Evolutionary conservation across 2,888 invertebrate species (phyloP).

Genomic region (Tetropium fuscum): DNA sequence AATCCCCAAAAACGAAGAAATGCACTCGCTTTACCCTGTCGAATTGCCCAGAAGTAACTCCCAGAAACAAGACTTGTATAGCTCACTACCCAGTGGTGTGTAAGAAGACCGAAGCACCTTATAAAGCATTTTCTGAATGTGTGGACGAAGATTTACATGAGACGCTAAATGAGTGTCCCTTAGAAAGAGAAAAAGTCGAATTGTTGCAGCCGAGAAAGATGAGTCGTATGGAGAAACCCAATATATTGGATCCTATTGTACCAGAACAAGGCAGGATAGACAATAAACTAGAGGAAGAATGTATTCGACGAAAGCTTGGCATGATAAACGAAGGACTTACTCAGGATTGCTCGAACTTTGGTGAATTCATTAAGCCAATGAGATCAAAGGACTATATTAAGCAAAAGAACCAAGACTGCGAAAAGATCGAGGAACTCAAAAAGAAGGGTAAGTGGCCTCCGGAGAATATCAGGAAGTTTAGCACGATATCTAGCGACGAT

Average conservation of each 20-base stretch:
- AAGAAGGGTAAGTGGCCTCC: slow-evolving; percentile 39
- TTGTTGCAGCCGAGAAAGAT: slow-evolving; percentile 50
- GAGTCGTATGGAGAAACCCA: slow-evolving; percentile 20
- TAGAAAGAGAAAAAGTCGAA: slow-evolving; percentile 36
- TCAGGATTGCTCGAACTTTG: slow-evolving; percentile 46
- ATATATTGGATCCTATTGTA: slow-evolving; percentile 37
- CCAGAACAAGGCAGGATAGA: slow-evolving; percentile 47
- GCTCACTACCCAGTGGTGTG: slow-evolving; percentile 3
- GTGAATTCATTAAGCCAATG: slow-evolving; percentile 40
- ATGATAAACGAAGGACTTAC: slow-evolving; percentile 43
- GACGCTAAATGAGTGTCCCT: slow-evolving; percentile 48
- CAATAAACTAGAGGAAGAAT: slow-evolving; percentile 46
- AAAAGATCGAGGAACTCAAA: slow-evolving; percentile 37
- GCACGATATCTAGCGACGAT: neutral
- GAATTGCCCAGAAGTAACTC: slow-evolving; percentile 24
- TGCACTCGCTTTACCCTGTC: slow-evolving; percentile 21
- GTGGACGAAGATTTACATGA: slow-evolving; percentile 46
- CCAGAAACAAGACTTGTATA: neutral
- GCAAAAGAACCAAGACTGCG: slow-evolving; percentile 35
- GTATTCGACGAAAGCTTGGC: slow-evolving; percentile 45
- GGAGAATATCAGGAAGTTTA: slow-evolving; percentile 7
- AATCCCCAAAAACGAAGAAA: slow-evolving; percentile 22
- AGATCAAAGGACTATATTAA: slow-evolving; percentile 38
- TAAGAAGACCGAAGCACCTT: slow-evolving; percentile 37
- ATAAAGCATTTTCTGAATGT: slow-evolving; percentile 48